Percentiles rank a stretch among this genome's conserved stretches.
Conservation (phyloP, 2,797 vertebrate genomes). For the Bovichtus diacanthus region DNA sequence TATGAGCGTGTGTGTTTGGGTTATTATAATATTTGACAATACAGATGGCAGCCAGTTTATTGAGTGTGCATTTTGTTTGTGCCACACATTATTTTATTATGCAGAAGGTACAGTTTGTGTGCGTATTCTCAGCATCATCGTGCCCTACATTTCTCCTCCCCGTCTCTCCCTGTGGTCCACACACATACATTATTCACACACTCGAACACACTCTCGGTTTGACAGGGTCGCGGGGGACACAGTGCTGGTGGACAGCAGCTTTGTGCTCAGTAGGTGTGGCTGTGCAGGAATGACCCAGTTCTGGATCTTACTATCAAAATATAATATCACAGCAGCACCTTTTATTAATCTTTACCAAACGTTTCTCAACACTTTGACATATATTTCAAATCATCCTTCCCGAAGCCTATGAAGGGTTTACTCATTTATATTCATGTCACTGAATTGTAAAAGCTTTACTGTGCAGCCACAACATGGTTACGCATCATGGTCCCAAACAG, state of each 20-base stretch:
- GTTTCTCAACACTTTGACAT: conserved; percentile 11
- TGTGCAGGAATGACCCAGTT: conserved; percentile 58
- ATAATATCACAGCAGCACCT: conserved; percentile 13
- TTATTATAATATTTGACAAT: conserved; percentile 46
- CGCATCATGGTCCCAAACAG: background rate
- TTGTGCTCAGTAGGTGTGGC: conserved; percentile 39
- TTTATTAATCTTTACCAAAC: conserved; percentile 14
- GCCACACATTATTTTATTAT: conserved; percentile 56
- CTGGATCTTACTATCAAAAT: conserved; percentile 42
- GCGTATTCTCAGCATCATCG: conserved; percentile 58
- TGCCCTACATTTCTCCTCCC: conserved; percentile 81
- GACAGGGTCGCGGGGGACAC: conserved; percentile 62
- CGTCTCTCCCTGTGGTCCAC: conserved; percentile 56
- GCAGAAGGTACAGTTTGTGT: conserved; percentile 61
- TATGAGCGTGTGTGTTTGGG: conserved; percentile 21
- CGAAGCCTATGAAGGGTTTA: conserved; percentile 11
- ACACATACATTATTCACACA: conserved; percentile 77
- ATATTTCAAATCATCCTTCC: conserved; percentile 22
- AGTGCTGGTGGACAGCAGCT: conserved; percentile 40
- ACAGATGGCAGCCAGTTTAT: conserved; percentile 40
- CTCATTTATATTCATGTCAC: conserved; percentile 20
- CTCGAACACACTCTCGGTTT: conserved; percentile 55
- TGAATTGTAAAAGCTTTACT: conserved; percentile 20
- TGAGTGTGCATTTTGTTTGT: conserved; percentile 44
- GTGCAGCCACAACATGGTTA: conserved; percentile 5